These are phyloP conservation scores for Aphyosemion australe DNA, from an alignment of 2,113 vertebrate species.

Conservation along the genomic window DNA sequence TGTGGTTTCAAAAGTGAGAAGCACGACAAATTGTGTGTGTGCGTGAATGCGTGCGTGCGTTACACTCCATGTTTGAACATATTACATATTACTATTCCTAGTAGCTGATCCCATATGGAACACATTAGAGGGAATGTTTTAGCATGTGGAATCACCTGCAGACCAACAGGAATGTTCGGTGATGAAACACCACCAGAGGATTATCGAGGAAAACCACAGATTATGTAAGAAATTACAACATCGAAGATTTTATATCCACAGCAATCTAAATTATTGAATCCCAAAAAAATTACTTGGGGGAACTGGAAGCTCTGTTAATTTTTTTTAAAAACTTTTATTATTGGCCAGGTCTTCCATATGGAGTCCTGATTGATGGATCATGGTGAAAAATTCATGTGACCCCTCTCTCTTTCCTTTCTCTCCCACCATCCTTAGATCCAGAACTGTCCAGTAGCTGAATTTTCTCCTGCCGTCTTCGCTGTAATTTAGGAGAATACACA, in stretches of 20 bases:
- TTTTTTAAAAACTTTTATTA: constrained; percentile 75
- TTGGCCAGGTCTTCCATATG: constrained; percentile 44
- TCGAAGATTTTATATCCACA: constrained; percentile 49
- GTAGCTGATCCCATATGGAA: constrained; percentile 50
- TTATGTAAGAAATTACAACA: constrained; percentile 14
- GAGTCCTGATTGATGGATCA: constrained; percentile 61
- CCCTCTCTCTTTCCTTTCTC: constrained; percentile 40
- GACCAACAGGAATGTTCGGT: constrained; percentile 55
- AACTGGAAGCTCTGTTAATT: constrained; percentile 52
- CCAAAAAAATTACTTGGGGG: constrained; percentile 59
- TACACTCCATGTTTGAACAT: too few species aligned
- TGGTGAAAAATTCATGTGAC: constrained; percentile 58
- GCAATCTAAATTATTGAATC: constrained; percentile 70
- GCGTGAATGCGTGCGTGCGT: too few species aligned
- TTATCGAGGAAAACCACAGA: constrained; percentile 6
- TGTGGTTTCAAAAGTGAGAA: background rate
- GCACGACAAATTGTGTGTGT: background rate
- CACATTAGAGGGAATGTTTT: constrained; percentile 44
- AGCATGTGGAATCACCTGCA: constrained; percentile 40
- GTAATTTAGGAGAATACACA: constrained; percentile 49
- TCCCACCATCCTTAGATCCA: constrained; percentile 37
- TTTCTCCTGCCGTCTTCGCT: constrained; percentile 36
- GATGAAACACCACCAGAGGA: constrained; percentile 44
- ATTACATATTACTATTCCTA: constrained; percentile 9
- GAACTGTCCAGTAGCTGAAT: constrained; percentile 49